These are phyloP conservation scores for Pseudopipra pipra DNA, from an alignment of 2,113 vertebrate genomes.

Conservation along the genomic window DNA sequence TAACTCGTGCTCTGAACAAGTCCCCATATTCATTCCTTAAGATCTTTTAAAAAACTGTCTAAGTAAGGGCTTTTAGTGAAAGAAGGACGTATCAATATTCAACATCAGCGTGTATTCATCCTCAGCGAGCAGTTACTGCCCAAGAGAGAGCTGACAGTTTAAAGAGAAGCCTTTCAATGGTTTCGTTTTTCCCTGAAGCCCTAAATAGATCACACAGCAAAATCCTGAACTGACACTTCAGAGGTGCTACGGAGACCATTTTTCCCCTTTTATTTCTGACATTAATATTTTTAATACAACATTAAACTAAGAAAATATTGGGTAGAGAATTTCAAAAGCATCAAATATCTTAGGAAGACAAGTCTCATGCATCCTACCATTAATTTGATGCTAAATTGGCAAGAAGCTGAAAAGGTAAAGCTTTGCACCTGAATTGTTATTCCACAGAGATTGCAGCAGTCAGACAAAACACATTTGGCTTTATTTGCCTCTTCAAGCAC, in stretches of 20 bases:
- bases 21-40: neutral
- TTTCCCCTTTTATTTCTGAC: constrained; percentile 12
- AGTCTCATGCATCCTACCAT: neutral
- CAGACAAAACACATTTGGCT: neutral
- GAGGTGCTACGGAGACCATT: neutral
- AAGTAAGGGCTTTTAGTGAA: constrained; percentile 1
- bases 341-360: neutral
- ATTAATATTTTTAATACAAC: constrained; percentile 33
- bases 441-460: neutral
- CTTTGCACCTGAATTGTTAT: neutral
- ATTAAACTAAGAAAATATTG: constrained; percentile 29
- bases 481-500: constrained; percentile 15
- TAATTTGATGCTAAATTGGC: neutral
- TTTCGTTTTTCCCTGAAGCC: constrained; percentile 12
- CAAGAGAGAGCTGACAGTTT: constrained; percentile 26
- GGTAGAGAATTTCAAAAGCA: neutral
- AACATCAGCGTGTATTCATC: constrained; percentile 14
- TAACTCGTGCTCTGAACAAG: neutral
- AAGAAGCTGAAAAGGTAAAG: neutral
- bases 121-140: neutral
- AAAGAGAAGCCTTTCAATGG: constrained; percentile 37
- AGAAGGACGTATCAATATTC: constrained; percentile 32
- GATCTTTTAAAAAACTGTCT: neutral
- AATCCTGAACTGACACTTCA: constrained; percentile 43
- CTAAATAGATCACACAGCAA: constrained; percentile 49